These are phyloP conservation scores for Sebastes iracundus DNA, from an alignment of 2,797 vertebrate species.

Conservation along the genomic window DNA sequence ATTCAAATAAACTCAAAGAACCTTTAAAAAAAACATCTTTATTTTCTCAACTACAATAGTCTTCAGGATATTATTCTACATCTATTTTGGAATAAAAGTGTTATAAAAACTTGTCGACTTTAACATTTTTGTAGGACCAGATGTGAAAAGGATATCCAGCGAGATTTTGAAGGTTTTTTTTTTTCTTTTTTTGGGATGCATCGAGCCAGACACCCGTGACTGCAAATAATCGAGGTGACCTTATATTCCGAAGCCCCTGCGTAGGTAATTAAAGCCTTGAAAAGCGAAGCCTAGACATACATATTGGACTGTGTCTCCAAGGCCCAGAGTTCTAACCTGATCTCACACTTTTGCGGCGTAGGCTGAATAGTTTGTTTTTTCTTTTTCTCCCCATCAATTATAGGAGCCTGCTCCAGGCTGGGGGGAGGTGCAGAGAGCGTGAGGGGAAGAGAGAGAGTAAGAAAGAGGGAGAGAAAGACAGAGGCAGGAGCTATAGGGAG, in stretches of 20 bases:
- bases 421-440: conserved; percentile 60
- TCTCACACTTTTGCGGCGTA: conserved; percentile 73
- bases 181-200: conserved; percentile 33
- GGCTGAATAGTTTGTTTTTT: conserved; percentile 77
- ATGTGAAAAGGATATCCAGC: conserved; percentile 17
- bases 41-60: neutral
- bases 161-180: conserved; percentile 28
- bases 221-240: conserved; percentile 60
- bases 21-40: neutral
- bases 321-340: conserved; percentile 73
- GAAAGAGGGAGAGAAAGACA: conserved; percentile 14
- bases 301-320: conserved; percentile 61
- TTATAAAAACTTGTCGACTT: conserved; percentile 10
- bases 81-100: conserved; percentile 14
- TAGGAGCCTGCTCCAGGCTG: conserved; percentile 62
- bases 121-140: conserved; percentile 3
- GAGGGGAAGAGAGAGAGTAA: conserved; percentile 2
- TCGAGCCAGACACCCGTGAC: conserved; percentile 21
- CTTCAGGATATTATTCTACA: conserved; percentile 6
- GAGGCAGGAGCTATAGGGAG: neutral
- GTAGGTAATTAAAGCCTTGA: conserved; percentile 71
- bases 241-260: conserved; percentile 47
- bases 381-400: conserved; percentile 79
- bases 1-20: neutral
- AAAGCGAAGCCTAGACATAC: conserved; percentile 63